Conservation (phyloP, 2,113 vertebrate genomes). For the Seriola rivoliana region DNA sequence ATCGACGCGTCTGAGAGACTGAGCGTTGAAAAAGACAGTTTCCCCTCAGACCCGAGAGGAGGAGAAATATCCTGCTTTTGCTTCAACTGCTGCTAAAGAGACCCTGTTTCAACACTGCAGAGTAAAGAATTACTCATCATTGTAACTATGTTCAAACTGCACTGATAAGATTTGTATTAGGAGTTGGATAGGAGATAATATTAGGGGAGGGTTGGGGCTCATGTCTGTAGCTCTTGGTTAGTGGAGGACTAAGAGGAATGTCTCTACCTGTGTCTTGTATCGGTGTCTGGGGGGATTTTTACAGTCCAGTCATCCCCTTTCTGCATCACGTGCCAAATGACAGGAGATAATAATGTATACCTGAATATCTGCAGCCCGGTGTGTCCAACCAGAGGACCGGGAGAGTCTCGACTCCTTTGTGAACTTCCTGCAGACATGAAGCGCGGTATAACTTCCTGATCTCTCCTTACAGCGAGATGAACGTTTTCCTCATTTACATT, state of each 20-base stretch:
- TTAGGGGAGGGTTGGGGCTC: background rate
- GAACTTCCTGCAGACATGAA: constrained; percentile 1
- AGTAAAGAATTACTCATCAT: constrained; percentile 43
- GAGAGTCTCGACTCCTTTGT: background rate
- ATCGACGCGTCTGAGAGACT: background rate
- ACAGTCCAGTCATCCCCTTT: constrained; percentile 1
- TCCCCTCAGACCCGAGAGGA: background rate
- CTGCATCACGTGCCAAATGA: constrained; percentile 22
- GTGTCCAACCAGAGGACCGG: background rate
- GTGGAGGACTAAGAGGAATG: constrained; percentile 1
- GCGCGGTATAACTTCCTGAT: constrained; percentile 6
- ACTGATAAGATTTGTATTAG: constrained; percentile 18
- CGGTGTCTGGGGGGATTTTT: background rate
- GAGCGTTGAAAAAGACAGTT: background rate
- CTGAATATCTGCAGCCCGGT: background rate
- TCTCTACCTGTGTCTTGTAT: constrained; percentile 9
- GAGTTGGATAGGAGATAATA: background rate
- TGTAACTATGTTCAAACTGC: constrained; percentile 33
- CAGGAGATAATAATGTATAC: background rate
- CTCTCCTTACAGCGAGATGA: background rate
- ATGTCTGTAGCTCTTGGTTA: constrained; percentile 1
- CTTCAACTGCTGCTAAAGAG: constrained; percentile 59
- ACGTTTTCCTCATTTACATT: constrained; percentile 34
- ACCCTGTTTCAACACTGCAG: constrained; percentile 49
- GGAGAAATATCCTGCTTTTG: constrained; percentile 24